phyloP scores from a whole-genome alignment of 2,113 vertebrate species.

The Theropithecus gelada region DNA sequence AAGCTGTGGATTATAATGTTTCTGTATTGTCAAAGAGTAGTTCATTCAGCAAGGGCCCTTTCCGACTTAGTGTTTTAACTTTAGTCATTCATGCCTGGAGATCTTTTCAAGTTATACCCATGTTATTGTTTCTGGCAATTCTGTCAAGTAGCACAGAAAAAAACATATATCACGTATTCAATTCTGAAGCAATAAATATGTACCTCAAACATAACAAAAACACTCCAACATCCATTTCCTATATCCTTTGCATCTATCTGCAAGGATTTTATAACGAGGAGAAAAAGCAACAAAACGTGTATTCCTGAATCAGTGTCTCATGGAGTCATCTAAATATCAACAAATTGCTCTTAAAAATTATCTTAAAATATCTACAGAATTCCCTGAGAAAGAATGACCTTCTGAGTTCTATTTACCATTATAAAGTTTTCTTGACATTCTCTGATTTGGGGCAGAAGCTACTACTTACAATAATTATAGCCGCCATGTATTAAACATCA shows the following conservation, averaged over 20 bases:
- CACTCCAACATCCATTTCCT: not conserved
- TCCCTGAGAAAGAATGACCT: not conserved
- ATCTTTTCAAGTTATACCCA: not conserved
- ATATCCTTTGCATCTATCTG: not conserved
- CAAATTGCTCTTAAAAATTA: not conserved
- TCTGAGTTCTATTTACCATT: constrained; percentile 1
- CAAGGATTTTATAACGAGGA: not conserved
- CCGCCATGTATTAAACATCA: not conserved
- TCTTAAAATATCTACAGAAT: not conserved
- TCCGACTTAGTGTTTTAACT: not conserved
- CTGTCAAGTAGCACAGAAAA: not conserved
- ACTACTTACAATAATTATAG: not conserved
- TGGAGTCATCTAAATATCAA: not conserved
- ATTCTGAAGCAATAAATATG: not conserved
- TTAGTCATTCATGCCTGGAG: not conserved
- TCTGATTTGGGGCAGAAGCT: not conserved
- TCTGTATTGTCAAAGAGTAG: not conserved
- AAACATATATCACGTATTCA: not conserved
- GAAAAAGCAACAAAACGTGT: not conserved
- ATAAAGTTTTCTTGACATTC: not conserved
- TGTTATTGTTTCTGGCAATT: not conserved
- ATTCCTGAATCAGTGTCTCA: not conserved
- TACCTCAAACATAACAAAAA: not conserved
- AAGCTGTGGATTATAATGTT: not conserved
- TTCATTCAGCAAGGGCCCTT: not conserved